Evolutionary conservation across 1,140 invertebrate genomes (phyloP), one percentile per base, ranked within the genome.

Genomic region (Matsumurasca onukii): DNA sequence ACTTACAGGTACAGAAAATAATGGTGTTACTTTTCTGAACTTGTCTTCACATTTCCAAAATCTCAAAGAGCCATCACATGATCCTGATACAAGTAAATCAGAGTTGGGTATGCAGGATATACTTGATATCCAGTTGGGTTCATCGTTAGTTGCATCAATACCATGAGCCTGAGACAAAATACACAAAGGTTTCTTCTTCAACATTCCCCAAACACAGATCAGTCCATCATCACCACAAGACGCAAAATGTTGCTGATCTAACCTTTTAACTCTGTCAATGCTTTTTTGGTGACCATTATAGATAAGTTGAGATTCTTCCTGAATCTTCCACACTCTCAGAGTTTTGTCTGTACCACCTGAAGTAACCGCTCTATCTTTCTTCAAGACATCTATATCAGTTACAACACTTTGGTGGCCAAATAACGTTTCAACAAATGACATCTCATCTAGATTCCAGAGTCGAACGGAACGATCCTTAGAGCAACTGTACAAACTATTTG

Each of bases 361-460:
- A 3, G 95, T 94, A 0, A 98, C 86, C 1, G 92, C 93, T 69
- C 94, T 83, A 75, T 98, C 95, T 71, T 90, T 84, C 52, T 86
- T 84, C 49, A 95, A 77, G 1, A 91, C 88, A 82, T 98, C 97
- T 59, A 98, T 92, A n/a, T 87, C 87, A 5, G 92, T 94, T 2
- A 98, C 89, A n/a, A 82, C 81, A 73, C 88, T 89, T 78, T 97
- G 92, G 82, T 98, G 96, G 15, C 96, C 96, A 84, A 94, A 96
- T 82, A 98, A 81, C 67, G 94, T 95, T 84, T 99, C 97, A 9
- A 98, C 90, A 82, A 97, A 98, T 12, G 91, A 88, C 91, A 97
- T 94, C 77, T 98, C 95, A 83, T 95, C 92, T 24, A 98, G 81
- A 73, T 92, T 95, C 96, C 96, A 99, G 30, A 97, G 89, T 82